Percentiles rank a stretch among this genome's conserved stretches.
Conservation (phyloP, 2,888 invertebrate species). For the Glaucopsyche alexis region DNA sequence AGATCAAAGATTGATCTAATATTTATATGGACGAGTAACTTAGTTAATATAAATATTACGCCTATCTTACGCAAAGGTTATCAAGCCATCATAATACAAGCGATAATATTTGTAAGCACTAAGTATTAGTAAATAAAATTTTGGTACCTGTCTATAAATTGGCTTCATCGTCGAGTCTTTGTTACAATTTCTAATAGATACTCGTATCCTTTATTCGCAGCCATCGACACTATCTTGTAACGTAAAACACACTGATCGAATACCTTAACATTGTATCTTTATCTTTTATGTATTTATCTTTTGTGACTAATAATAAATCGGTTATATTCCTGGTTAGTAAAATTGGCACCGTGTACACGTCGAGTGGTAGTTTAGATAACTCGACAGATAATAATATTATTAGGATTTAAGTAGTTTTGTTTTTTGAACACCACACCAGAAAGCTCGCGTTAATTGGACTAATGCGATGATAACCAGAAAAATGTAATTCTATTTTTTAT, state of each 20-base stretch:
- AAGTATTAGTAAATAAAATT: constrained; percentile 17
- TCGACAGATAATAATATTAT: neutral
- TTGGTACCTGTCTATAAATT: constrained; percentile 51
- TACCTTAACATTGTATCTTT: neutral
- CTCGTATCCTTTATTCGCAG: neutral
- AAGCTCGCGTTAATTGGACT: neutral
- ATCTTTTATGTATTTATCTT: constrained; percentile 1
- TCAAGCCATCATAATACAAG: neutral
- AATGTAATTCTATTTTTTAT: neutral
- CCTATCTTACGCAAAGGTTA: neutral
- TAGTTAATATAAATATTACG: neutral
- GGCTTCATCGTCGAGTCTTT: constrained; percentile 44
- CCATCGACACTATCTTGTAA: neutral
- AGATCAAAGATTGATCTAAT: too few species aligned
- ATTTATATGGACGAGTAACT: neutral
- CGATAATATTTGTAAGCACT: neutral
- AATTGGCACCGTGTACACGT: neutral
- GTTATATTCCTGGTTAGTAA: neutral
- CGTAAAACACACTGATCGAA: constrained; percentile 6
- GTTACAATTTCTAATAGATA: neutral
- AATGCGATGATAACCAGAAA: too few species aligned
- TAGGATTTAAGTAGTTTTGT: neutral
- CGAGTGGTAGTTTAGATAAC: neutral
- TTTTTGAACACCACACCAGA: neutral
- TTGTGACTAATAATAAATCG: neutral